These are phyloP conservation scores for Acestrorhynchus altus DNA, from an alignment of 2,797 vertebrate genomes.

Conservation along the genomic window DNA sequence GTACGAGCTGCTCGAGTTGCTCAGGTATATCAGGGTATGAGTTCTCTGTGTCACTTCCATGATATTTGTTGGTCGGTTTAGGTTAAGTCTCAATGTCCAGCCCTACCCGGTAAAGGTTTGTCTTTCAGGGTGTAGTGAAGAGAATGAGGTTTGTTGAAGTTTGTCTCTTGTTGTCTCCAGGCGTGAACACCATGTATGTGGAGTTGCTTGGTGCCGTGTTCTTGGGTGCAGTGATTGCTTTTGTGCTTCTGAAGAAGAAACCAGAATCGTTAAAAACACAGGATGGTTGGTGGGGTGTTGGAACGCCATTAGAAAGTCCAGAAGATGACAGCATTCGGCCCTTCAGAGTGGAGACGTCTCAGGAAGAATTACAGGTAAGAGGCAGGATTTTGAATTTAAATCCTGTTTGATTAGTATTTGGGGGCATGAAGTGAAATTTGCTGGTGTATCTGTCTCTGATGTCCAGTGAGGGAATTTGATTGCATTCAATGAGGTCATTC, in stretches of 20 bases:
- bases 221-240: constrained; percentile 75
- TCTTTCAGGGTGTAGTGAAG: background rate
- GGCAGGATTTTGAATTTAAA: no score
- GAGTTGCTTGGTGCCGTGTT: constrained; percentile 70
- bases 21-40: no score
- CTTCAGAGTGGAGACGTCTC: constrained; percentile 79
- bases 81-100: no score
- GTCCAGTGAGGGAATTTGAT: no score
- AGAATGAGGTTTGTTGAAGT: background rate
- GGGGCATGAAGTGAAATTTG: no score
- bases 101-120: no score
- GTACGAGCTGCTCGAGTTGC: no score
- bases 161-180: constrained; percentile 1
- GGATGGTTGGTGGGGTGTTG: constrained; percentile 87
- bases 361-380: constrained; percentile 82
- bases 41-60: no score
- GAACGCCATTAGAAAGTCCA: constrained; percentile 55
- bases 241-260: constrained; percentile 73
- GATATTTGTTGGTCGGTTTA: no score
- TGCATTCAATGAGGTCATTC: no score
- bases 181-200: constrained; percentile 67
- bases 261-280: constrained; percentile 75
- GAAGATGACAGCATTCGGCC: constrained; percentile 76
- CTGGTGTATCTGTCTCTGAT: no score
- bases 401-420: no score